These are phyloP conservation scores for Raphicerus campestris DNA, from an alignment of 2,113 vertebrate species.

Conservation along the genomic window DNA sequence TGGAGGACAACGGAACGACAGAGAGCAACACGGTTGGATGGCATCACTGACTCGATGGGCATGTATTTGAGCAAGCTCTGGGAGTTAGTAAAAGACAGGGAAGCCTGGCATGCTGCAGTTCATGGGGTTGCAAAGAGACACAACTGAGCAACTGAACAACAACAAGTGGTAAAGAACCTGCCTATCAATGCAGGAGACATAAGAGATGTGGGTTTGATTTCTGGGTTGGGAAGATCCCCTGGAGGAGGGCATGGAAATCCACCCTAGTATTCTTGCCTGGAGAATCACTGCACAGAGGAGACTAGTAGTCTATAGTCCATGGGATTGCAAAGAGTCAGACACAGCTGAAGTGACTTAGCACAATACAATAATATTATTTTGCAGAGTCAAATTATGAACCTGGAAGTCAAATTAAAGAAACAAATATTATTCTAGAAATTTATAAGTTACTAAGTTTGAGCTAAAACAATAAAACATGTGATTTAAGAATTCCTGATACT, in stretches of 20 bases:
- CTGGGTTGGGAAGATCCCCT: not conserved
- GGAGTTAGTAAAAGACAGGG: not conserved
- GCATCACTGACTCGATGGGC: not conserved
- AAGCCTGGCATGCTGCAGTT: not conserved
- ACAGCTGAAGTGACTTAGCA: not conserved
- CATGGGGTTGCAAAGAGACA: not conserved
- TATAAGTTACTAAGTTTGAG: not conserved
- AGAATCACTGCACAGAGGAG: not conserved
- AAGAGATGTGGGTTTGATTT: not conserved
- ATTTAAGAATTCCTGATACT: not conserved
- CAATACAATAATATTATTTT: not conserved
- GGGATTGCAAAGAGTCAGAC: not conserved
- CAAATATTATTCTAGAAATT: not conserved
- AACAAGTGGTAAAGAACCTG: not conserved
- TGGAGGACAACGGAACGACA: fast-evolving
- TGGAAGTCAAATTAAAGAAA: not conserved
- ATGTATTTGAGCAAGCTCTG: not conserved
- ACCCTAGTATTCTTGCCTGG: not conserved
- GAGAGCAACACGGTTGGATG: fast-evolving
- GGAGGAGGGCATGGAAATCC: not conserved
- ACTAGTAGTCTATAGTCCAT: not conserved
- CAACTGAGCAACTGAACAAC: not conserved
- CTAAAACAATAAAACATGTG: not conserved
- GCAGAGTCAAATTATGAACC: not conserved
- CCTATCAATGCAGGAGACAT: not conserved